Evolutionary conservation across 2,113 vertebrate genomes (phyloP), one percentile per base, ranked within the genome.

Genomic region (Hepsetus odoe): DNA sequence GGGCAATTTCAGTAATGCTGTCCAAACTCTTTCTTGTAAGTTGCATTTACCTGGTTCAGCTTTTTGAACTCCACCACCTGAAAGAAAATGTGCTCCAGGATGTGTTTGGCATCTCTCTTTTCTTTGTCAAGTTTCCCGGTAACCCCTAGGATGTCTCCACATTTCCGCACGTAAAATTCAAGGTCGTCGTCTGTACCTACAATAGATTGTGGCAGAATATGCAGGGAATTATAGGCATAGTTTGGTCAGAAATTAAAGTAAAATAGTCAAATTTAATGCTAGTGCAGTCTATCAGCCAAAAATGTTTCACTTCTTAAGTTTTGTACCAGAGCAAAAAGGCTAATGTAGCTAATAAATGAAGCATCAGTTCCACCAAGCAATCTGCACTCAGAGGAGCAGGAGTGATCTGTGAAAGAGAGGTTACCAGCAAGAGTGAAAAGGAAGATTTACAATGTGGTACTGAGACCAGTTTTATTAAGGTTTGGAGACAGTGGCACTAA

Each of bases 31-130:
- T 58, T 38, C 0, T 40, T 14, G n/a, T 7, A 11, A 24, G 51
- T 30, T 9, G 6, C 20, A 49, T 84, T 83, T 87, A 98, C 97
- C 95, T 98, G 96, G 89, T 99, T 98, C 74, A 96, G 83, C 73
- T 99, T 99, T 92, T 98, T 99, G 87, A 99, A 99, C 86, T 98
- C 97, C 4, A 98, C 97, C 75, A 99, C 95, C 86, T 98, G 97
- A 86, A 98, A 98, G 88, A 99, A 98, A 87, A 99, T 88, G 83
- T 98, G 92, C 72, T 99, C 96, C 75, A 99, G 90, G 80, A 99
- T 95, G 74, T 96, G 94, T 83, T 92, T 98, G 66, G 96, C 96
- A 83, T 97, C 95, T 85, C 94, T 92, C 72, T 94, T 94, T 9
- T 98, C 96, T 87, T 96, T 96, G 62, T 95, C 93, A 72, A 99